These are phyloP conservation scores for Drosophila meridiana DNA, from an alignment of 2,888 invertebrate species.

Conservation along the genomic window DNA sequence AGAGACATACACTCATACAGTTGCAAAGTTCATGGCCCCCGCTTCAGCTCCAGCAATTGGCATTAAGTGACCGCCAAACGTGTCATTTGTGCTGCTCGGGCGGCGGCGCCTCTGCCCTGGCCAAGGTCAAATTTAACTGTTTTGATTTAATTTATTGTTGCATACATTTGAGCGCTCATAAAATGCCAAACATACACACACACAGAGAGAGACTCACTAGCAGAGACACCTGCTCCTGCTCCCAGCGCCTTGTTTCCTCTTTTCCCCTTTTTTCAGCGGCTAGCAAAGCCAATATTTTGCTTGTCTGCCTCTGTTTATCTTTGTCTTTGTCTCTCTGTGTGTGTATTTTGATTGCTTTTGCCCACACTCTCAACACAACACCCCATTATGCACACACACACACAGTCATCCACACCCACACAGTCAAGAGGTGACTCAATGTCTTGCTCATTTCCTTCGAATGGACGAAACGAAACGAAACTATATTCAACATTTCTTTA, in stretches of 20 bases:
- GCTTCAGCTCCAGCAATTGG: neutral
- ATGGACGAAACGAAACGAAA: conserved; percentile 59
- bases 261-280: conserved; percentile 34
- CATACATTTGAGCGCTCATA: conserved; percentile 68
- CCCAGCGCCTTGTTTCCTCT: conserved; percentile 13
- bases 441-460: conserved; percentile 74
- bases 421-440: conserved; percentile 71
- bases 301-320: conserved; percentile 74
- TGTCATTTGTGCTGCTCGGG: conserved; percentile 36
- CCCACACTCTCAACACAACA: conserved; percentile 37
- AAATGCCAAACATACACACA: conserved; percentile 41
- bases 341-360: conserved; percentile 75
- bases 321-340: conserved; percentile 61
- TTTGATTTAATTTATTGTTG: conserved; percentile 79
- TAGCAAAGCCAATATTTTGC: conserved; percentile 73
- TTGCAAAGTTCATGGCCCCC: conserved; percentile 62
- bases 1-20: conserved; percentile 17
- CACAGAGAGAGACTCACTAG: conserved; percentile 18
- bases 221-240: conserved; percentile 50
- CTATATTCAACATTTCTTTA: conserved; percentile 54
- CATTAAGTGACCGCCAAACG: conserved; percentile 59
- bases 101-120: conserved; percentile 47
- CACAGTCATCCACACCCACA: conserved; percentile 13
- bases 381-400: conserved; percentile 10
- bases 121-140: conserved; percentile 76